A percentile compares a stretch with the other conserved stretches of the same genome.
Evolutionary conservation across 2,797 vertebrate genomes (phyloP).

Genomic region (Salarias fasciatus): DNA sequence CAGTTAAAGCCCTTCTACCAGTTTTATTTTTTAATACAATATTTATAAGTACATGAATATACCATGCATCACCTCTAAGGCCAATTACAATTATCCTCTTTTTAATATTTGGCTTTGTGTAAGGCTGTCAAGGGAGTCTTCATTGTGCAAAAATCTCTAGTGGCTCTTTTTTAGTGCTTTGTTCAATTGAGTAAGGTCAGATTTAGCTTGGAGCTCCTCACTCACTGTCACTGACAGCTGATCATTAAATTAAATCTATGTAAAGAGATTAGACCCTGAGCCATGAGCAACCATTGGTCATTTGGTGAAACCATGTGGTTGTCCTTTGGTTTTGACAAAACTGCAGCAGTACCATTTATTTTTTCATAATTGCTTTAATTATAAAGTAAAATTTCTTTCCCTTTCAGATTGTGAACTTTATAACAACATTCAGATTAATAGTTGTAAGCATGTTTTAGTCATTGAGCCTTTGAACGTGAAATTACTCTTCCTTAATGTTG

Average conservation of each 20-base stretch:
- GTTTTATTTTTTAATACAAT: neutral
- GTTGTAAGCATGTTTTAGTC: neutral
- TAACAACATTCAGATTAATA: slow-evolving; percentile 2
- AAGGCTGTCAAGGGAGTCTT: neutral
- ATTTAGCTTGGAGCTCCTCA: slow-evolving; percentile 12
- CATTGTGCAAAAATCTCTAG: neutral
- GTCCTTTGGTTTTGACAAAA: slow-evolving; percentile 4
- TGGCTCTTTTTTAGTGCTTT: neutral
- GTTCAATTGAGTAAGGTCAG: slow-evolving; percentile 4
- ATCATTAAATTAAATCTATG: slow-evolving; percentile 51
- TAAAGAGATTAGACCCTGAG: slow-evolving; percentile 51
- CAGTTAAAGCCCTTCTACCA: slow-evolving; percentile 1
- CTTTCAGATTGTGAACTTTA: slow-evolving; percentile 5
- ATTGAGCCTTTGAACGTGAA: neutral
- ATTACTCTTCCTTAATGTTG: neutral
- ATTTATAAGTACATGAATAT: too few species aligned
- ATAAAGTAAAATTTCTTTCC: neutral
- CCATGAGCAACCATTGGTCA: slow-evolving; percentile 36
- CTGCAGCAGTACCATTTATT: slow-evolving; percentile 12
- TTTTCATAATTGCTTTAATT: slow-evolving; percentile 9
- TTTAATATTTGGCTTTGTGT: neutral
- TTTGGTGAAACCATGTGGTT: slow-evolving; percentile 28
- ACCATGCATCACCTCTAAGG: too few species aligned
- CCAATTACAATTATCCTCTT: neutral
- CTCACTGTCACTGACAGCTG: slow-evolving; percentile 12